Conservation (phyloP, 2,113 vertebrate species). For the Trichomycterus rosablanca region DNA sequence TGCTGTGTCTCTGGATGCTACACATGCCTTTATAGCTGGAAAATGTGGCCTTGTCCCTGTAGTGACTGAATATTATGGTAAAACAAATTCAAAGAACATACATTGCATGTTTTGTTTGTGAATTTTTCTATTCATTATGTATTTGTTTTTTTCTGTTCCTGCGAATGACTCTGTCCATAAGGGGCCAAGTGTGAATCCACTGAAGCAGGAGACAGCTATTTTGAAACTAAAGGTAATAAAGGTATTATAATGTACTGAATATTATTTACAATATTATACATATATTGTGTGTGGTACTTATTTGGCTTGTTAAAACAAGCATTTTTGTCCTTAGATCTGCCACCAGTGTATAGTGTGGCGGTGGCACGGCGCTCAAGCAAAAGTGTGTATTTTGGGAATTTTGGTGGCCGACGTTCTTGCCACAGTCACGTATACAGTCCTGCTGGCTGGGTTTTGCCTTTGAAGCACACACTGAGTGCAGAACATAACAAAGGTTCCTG, state of each 20-base stretch:
- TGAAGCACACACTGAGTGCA: slow-evolving; percentile 60
- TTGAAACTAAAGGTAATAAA: slow-evolving; percentile 60
- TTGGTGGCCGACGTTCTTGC: slow-evolving; percentile 77
- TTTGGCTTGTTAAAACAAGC: neutral
- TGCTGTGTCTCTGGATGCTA: slow-evolving; percentile 80
- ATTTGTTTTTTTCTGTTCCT: slow-evolving; percentile 10
- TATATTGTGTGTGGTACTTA: neutral
- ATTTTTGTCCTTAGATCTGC: slow-evolving; percentile 59
- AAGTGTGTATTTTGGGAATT: slow-evolving; percentile 66
- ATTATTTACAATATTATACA: neutral
- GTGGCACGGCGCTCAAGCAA: slow-evolving; percentile 70
- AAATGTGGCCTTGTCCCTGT: slow-evolving; percentile 82
- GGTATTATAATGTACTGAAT: neutral
- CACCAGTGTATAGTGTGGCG: slow-evolving; percentile 68
- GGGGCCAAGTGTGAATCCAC: slow-evolving; percentile 57
- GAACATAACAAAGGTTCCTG: slow-evolving; percentile 63
- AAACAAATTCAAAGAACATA: slow-evolving; percentile 15
- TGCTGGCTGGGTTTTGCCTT: slow-evolving; percentile 80
- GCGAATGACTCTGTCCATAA: slow-evolving; percentile 42
- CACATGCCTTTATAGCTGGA: slow-evolving; percentile 78
- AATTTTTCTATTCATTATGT: neutral
- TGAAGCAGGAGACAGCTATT: slow-evolving; percentile 52
- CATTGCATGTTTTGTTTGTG: neutral
- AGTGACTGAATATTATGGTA: slow-evolving; percentile 82
- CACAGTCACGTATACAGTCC: slow-evolving; percentile 80